Base-by-base conservation (phyloP, 2,797 vertebrate genomes). In the Girardinus metallicus region DNA sequence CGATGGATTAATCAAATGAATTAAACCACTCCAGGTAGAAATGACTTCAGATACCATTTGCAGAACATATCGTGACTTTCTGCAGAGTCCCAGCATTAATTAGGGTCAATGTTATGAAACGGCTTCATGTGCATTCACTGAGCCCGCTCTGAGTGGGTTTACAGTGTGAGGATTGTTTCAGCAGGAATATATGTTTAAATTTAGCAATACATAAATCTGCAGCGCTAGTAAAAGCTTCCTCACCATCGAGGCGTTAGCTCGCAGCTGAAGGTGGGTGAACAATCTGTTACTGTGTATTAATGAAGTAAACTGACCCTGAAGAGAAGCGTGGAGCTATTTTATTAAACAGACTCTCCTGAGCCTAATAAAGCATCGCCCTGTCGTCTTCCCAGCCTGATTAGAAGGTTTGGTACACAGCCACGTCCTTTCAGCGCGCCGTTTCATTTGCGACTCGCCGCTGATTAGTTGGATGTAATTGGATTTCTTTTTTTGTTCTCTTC, bases 401-500 rank as follows among this genome's bases (percentile, higher is more conserved):
- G 83, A 79, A 76, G 84, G 55, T 85, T 85, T 76, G 77, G 76
- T 75, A 64, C 68, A 66, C 83, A 71, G 80, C 79, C 77, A 62
- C 71, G 68, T 91, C 86, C 73, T 85, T 83, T 85, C 82, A 82
- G 73, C 76, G 71, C 84, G 55, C 75, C 5, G 68, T 86, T 85
- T 89, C 89, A 86, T 90, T 87, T 89, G 79, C 89, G 91, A 91
- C 90, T 90, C 86, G 76, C 82, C 49, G 80, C 86, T 91, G 87
- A 92, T 89, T 89, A 90, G 85, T 81, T 82, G 89, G 85, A 88
- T 80, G 80, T 87, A 91, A 93, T 91, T 93, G 87, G 87, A 88
- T 89, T 91, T 92, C 81, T 85, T 77, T 73, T 74, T 57, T 39
- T 71, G 73, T 72, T 74, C 64, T 36, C 18, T 31, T 76, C 78